phyloP scores from a whole-genome alignment of 1,140 invertebrate genomes.

The Drosophila subobscura region DNA sequence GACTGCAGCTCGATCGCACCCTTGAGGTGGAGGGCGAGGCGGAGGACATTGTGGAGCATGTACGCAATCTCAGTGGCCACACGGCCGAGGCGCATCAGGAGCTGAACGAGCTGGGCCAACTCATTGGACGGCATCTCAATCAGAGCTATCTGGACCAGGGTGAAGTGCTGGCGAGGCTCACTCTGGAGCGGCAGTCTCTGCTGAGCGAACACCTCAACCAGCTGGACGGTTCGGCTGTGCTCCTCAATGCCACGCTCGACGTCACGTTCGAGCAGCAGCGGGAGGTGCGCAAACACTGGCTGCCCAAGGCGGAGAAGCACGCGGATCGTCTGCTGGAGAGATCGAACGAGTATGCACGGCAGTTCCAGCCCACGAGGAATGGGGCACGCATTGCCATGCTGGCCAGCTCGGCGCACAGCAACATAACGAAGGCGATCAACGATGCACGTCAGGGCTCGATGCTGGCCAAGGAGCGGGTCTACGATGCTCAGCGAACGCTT shows the following conservation, averaged over 20 bases:
- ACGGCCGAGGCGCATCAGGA: slow-evolving; percentile 60
- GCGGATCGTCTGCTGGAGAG: slow-evolving; percentile 86
- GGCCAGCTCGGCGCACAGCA: slow-evolving; percentile 90
- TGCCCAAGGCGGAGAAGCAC: slow-evolving; percentile 87
- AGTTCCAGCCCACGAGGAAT: slow-evolving; percentile 81
- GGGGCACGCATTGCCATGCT: slow-evolving; percentile 78
- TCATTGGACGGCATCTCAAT: slow-evolving; percentile 56
- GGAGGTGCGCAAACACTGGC: slow-evolving; percentile 75
- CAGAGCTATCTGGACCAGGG: slow-evolving; percentile 52
- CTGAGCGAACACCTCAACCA: slow-evolving; percentile 51
- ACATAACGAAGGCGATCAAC: slow-evolving; percentile 89
- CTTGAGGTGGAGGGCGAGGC: slow-evolving; percentile 83
- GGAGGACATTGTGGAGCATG: slow-evolving; percentile 83
- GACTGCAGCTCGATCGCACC: slow-evolving; percentile 75
- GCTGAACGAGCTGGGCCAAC: slow-evolving; percentile 43
- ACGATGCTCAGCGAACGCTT: slow-evolving; percentile 64
- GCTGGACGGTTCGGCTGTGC: slow-evolving; percentile 21
- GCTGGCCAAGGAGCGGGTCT: slow-evolving; percentile 85
- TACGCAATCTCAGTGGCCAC: slow-evolving; percentile 73
- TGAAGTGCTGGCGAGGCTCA: slow-evolving; percentile 38
- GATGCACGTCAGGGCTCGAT: slow-evolving; percentile 87
- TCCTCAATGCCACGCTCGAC: slow-evolving; percentile 57
- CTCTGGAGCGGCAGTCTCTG: slow-evolving; percentile 31
- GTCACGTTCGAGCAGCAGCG: slow-evolving; percentile 60
- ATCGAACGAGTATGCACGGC: slow-evolving; percentile 86